Percentiles rank a stretch among this genome's conserved stretches.
Evolutionary conservation across 2,888 invertebrate species (phyloP).

Genomic region (Trachelus stipa): DNA sequence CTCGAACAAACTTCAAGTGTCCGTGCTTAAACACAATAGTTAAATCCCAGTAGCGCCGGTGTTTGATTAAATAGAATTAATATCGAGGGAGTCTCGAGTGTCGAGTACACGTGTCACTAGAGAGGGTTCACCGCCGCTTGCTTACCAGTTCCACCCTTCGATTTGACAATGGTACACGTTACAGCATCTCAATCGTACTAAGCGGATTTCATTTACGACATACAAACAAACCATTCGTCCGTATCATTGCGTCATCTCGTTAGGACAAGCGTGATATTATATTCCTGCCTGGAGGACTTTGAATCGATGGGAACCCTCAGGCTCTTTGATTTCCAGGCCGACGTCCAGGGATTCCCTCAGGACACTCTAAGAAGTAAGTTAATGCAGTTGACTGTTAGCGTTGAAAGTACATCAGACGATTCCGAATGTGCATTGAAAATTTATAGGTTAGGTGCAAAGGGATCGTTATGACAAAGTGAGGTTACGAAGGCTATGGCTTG

Average conservation of each 20-base stretch:
- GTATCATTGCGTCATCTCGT: constrained; percentile 10
- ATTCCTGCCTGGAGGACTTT: neutral
- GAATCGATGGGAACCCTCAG: constrained; percentile 3
- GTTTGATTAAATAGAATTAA: constrained; percentile 52
- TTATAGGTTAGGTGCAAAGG: neutral
- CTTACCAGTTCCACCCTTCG: constrained; percentile 26
- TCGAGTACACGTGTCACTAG: constrained; percentile 24
- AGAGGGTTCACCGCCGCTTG: constrained; percentile 34
- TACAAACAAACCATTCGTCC: constrained; percentile 37
- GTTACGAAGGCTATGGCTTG: neutral
- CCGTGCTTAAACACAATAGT: neutral
- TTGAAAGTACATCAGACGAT: neutral
- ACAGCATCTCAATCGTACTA: constrained; percentile 22
- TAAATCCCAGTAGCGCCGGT: constrained; percentile 15
- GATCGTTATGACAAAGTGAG: too few species aligned
- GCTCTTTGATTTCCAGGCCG: neutral
- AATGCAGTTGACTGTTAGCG: neutral
- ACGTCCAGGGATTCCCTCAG: neutral
- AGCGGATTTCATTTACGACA: constrained; percentile 43
- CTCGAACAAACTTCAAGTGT: neutral
- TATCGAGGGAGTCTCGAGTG: constrained; percentile 46
- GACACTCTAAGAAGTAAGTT: neutral
- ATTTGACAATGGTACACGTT: constrained; percentile 12
- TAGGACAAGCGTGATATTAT: neutral
- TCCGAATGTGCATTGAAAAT: neutral